A percentile compares a stretch with the other conserved stretches of the same genome.
Evolutionary conservation across 2,888 invertebrate species (phyloP).

Genomic region (Trachelus stipa): DNA sequence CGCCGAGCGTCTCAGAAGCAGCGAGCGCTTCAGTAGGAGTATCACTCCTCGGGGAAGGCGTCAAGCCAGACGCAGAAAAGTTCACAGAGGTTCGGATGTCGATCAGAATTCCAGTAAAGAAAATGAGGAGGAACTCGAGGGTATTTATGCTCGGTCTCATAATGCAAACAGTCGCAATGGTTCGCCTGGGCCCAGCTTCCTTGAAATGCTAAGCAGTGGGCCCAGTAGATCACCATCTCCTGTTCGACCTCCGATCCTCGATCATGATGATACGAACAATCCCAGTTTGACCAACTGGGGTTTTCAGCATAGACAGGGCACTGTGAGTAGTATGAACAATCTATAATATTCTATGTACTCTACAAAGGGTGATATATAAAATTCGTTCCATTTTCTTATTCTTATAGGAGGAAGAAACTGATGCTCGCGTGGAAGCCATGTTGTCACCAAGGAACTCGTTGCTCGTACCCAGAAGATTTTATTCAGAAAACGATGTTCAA

Average conservation of each 20-base stretch:
- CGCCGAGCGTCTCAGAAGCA: conserved; percentile 73
- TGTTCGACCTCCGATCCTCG: conserved; percentile 56
- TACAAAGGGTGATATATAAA: background rate
- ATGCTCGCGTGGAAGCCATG: conserved; percentile 66
- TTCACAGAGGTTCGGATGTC: conserved; percentile 47
- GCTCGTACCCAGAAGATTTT: conserved; percentile 70
- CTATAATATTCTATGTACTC: conserved; percentile 22
- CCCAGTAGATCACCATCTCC: conserved; percentile 63
- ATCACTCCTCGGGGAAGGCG: conserved; percentile 71
- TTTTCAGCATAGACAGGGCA: conserved; percentile 55
- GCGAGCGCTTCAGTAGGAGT: conserved; percentile 75
- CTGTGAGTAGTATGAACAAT: conserved; percentile 42
- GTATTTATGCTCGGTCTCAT: conserved; percentile 46
- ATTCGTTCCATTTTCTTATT: background rate
- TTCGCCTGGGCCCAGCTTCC: conserved; percentile 53
- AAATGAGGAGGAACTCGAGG: conserved; percentile 53
- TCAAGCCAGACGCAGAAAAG: conserved; percentile 52
- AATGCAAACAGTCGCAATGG: conserved; percentile 34
- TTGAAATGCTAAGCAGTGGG: conserved; percentile 63
- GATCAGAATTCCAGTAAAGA: conserved; percentile 60
- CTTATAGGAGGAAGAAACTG: conserved; percentile 52
- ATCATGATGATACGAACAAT: conserved; percentile 57
- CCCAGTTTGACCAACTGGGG: conserved; percentile 62
- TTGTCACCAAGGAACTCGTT: conserved; percentile 74
- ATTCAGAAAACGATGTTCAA: conserved; percentile 56